Evolutionary conservation across 1,140 invertebrate species (phyloP), one percentile per base, ranked within the genome.

Genomic region (Diploscapter pachys): DNA sequence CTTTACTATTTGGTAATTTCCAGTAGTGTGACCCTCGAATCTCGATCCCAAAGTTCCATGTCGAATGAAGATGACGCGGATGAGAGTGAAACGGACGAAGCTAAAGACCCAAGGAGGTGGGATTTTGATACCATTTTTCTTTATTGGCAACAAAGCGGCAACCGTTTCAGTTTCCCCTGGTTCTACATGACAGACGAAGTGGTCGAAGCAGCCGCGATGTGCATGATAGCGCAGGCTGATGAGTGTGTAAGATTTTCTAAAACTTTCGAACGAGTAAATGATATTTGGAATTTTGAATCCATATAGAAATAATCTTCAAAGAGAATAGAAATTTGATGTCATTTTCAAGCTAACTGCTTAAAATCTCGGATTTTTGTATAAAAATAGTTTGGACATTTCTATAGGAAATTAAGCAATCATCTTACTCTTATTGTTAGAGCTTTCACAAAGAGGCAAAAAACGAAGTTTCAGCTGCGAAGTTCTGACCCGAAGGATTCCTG

Each of bases 131-230:
- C n/a, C 31, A 31, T 31, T 31, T 31, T 31, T 31, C 31, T 31
- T 9, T 9, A 48, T 65, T 65, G 48, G 48, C 57, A 75, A 11
- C n/a, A 9, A 50, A 8, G 57, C 13, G 9, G 48, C 8, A 73
- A 11, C 48, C 51, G 66, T 79, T 83, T 63, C 79, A 93, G 92
- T 80, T 90, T 93, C 87, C 91, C 93, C 50, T 93, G 84, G 83
- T 85, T 81, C 63, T 85, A 85, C 59, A 91, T 98, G 81, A 96
- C 93, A 3, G 89, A 91, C 54, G 94, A 95, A 86, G 93, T 98
- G 3, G 92, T 98, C 3, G 94, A 96, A 85, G 95, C 95, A 52
- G 96, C 95, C 3, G 93, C 93, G 83, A 92, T 94, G 81, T 98
- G 96, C 87, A 89, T 99, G 80, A 87, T 99, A 80, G 93, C 95